Evolutionary conservation across 2,888 invertebrate species (phyloP).

Genomic region (Tenthredo livida): DNA sequence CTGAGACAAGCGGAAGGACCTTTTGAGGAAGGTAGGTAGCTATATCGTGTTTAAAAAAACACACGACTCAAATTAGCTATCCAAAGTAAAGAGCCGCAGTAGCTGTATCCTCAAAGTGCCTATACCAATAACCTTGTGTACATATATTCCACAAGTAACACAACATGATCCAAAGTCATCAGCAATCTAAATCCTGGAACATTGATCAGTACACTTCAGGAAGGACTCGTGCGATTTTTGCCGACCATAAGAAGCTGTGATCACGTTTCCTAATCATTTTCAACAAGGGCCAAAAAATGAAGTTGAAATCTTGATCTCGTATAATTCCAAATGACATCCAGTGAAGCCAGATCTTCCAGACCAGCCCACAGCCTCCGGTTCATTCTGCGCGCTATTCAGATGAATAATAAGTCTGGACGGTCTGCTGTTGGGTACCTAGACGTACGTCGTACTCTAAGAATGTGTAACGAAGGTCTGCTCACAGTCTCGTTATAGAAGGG

Average conservation of each 20-base stretch:
- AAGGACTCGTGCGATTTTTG: too few relatives aligned
- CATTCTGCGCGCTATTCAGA: background rate
- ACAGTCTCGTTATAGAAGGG: conserved; percentile 18
- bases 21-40: background rate
- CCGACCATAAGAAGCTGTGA: background rate
- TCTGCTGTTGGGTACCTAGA: conserved; percentile 10
- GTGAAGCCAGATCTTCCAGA: background rate
- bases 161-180: background rate
- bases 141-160: background rate
- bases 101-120: background rate
- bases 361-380: conserved; percentile 34
- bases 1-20: conserved; percentile 34
- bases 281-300: background rate
- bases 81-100: background rate
- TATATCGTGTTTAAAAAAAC: conserved; percentile 24
- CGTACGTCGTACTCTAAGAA: conserved; percentile 10
- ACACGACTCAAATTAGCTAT: background rate
- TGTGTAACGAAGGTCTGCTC: conserved; percentile 7
- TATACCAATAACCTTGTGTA: background rate
- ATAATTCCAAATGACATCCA: background rate
- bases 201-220: too few relatives aligned
- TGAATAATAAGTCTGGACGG: conserved; percentile 18
- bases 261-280: background rate
- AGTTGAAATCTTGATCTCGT: background rate
- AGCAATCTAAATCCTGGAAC: background rate